Evolutionary conservation across 2,888 invertebrate genomes (phyloP), one percentile per base, ranked within the genome.

Genomic region (Thereva nobilitata): DNA sequence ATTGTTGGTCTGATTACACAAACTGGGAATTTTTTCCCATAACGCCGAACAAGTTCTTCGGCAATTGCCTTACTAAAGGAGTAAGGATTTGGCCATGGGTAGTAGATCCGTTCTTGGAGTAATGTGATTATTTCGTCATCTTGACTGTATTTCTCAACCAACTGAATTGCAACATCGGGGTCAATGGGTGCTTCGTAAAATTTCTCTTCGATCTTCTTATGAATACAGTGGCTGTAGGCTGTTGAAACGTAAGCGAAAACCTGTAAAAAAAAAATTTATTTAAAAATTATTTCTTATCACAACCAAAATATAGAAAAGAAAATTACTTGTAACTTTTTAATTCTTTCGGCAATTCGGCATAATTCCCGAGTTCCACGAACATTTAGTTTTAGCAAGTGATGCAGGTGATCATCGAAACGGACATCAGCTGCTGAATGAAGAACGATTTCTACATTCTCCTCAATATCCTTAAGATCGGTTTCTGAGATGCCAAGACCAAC

Each of bases 371-470:
- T 75, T 34, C 74, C 75, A 10, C 74, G 71, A n/a, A 76, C 57
- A 57, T 75, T 76, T 4, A 64, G 66, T 40, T 71, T 61, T 9
- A 74, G 40, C 9, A 74, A 67, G 3, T 72, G 71, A 38, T 57
- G 53, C 6, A 76, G 65, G 41, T 71, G 70, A 42, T 74, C 71
- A 59, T 75, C 73, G 35, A 75, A 76, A 34, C 75, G 69, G 0
- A 75, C 74, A 68, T 74, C 73, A 6, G 75, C 74, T 3, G 74
- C 75, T 4, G 73, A 73, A 67, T 76, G 76, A 4, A 75, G 67
- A 2, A 75, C 71, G 37, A 75, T 72, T 40, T 76, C 67, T 1
- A 73, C 74, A 55, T 71, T 74, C 4, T 73, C 70, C 5, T 70
- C 67, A 8, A 76, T 64, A 5, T 71, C 67, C 0, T 67, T 34